Evolutionary conservation across 2,888 invertebrate genomes (phyloP).

Genomic region (Epirrhoe alternata): DNA sequence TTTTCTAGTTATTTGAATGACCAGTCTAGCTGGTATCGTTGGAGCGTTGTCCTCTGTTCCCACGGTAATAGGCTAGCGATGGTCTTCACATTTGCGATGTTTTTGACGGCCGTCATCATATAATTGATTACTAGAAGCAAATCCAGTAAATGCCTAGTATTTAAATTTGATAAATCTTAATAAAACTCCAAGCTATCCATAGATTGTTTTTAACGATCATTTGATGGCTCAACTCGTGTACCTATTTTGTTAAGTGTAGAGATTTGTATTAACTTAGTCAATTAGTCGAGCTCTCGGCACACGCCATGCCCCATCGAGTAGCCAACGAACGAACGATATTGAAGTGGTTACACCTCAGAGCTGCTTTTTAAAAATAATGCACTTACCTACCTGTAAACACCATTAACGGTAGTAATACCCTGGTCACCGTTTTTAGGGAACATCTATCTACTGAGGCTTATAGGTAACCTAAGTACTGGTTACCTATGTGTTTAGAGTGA

Average conservation of each 20-base stretch:
- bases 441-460: background rate
- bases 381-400: too few species aligned
- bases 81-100: background rate
- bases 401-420: background rate
- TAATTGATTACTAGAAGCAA: background rate
- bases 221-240: too few species aligned
- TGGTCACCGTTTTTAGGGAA: background rate
- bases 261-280: too few species aligned
- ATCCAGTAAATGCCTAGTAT: background rate
- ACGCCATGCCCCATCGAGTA: too few species aligned
- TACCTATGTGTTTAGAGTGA: background rate
- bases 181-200: too few species aligned
- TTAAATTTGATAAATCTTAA: too few species aligned
- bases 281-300: too few species aligned
- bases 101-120: background rate
- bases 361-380: too few species aligned
- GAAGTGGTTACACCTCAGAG: too few species aligned
- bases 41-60: slow-evolving; percentile 32
- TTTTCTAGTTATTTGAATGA: slow-evolving; percentile 39
- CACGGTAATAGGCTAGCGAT: slow-evolving; percentile 18
- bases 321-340: too few species aligned
- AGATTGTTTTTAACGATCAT: too few species aligned
- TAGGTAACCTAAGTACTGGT: background rate
- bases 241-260: too few species aligned
- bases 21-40: slow-evolving; percentile 36